A percentile compares a stretch with the other conserved stretches of the same genome.
phyloP scores from a whole-genome alignment of 1,140 invertebrate genomes.

The Orchesella cincta region DNA sequence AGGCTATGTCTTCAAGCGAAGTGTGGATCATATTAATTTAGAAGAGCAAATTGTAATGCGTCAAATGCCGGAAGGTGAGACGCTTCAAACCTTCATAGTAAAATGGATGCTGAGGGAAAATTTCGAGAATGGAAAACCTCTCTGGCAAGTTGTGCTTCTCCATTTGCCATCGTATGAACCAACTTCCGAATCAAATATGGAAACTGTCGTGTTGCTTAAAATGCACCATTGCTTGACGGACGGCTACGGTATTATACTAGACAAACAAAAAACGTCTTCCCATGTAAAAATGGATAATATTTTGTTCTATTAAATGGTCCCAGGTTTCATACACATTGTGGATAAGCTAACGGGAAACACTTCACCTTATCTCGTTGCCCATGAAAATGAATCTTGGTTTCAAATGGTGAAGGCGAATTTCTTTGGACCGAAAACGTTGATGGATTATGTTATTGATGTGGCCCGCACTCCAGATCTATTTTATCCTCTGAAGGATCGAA shows the following conservation, averaged over 20 bases:
- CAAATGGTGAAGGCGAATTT: constrained; percentile 35
- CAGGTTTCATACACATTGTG: constrained; percentile 36
- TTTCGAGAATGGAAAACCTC: constrained; percentile 9
- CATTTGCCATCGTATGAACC: constrained; percentile 5
- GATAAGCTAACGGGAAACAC: constrained; percentile 35
- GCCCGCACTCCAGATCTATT: constrained; percentile 29
- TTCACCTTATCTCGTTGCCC: constrained; percentile 33
- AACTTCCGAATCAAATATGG: background rate
- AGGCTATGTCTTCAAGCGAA: constrained; percentile 39
- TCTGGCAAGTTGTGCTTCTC: constrained; percentile 34
- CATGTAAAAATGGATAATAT: too few relatives aligned
- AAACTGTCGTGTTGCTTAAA: constrained; percentile 36
- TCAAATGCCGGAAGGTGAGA: background rate
- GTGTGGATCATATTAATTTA: constrained; percentile 20
- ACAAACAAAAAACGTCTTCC: too few relatives aligned
- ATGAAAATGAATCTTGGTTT: background rate
- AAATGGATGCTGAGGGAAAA: constrained; percentile 30
- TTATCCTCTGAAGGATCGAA: constrained; percentile 24
- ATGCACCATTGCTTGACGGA: constrained; percentile 33
- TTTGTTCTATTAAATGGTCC: too few relatives aligned
- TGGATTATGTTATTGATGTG: constrained; percentile 27
- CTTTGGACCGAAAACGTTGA: constrained; percentile 21
- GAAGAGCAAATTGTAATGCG: constrained; percentile 36
- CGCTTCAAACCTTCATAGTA: constrained; percentile 21
- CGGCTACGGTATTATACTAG: too few relatives aligned